Percentiles rank a stretch among this genome's conserved stretches.
These are phyloP conservation scores for Anodontia alba DNA, from an alignment of 2,888 invertebrate species.

Conservation along the genomic window DNA sequence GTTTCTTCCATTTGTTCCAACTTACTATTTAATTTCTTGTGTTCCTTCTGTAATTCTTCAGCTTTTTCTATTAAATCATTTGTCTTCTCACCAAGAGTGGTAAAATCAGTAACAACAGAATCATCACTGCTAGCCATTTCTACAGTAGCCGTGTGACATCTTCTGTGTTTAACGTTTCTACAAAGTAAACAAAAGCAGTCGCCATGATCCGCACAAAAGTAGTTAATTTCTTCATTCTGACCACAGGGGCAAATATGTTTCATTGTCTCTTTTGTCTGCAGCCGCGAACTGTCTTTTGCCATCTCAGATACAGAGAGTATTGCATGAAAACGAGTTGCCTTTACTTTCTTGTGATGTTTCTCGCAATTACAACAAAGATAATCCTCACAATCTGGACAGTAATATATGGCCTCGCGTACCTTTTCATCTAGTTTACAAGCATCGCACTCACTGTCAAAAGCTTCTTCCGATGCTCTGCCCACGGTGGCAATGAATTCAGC, in stretches of 20 bases:
- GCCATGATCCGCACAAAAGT: not conserved
- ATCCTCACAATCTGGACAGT: not conserved
- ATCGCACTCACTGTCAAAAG: not conserved
- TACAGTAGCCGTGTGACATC: not conserved
- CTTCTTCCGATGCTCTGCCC: not conserved
- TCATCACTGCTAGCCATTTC: not conserved
- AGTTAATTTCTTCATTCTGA: constrained; percentile 1
- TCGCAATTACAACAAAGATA: not conserved
- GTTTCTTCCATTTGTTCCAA: not conserved
- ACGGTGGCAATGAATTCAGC: not conserved
- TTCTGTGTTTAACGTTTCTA: constrained; percentile 1
- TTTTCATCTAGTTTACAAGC: constrained; percentile 6
- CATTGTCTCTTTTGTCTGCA: not conserved
- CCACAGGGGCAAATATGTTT: not conserved
- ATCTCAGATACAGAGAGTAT: not conserved
- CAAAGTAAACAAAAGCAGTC: not conserved
- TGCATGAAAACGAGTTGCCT: not conserved
- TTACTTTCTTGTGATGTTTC: not conserved
- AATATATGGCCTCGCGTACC: not conserved
- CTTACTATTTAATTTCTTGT: not conserved
- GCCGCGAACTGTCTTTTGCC: no score
- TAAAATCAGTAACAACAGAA: not conserved
- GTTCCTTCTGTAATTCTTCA: not conserved
- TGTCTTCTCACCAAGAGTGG: not conserved
- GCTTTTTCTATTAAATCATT: not conserved